Percentiles rank a stretch among this genome's conserved stretches.
Evolutionary conservation across 2,888 invertebrate genomes (phyloP).

Genomic region (Machimus atricapillus): DNA sequence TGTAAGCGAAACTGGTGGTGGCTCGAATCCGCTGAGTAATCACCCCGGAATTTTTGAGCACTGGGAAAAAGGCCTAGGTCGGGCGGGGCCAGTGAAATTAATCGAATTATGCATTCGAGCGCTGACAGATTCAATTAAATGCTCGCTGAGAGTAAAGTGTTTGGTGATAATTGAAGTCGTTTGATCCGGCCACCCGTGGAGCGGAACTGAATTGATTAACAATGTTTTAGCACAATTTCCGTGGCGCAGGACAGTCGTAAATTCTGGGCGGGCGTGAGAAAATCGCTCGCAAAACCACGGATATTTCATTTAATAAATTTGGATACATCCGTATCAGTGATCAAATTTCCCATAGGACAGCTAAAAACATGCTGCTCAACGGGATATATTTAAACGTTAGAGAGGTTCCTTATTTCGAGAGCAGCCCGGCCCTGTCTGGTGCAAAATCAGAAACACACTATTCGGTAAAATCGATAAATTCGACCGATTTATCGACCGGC

Average conservation of each 20-base stretch:
- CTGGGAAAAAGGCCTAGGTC: background rate
- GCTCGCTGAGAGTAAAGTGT: conserved; percentile 8
- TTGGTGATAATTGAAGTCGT: conserved; percentile 26
- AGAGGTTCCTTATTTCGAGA: background rate
- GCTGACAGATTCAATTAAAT: conserved; percentile 36
- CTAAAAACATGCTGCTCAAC: background rate
- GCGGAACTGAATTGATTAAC: conserved; percentile 22
- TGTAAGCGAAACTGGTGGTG: conserved; percentile 16
- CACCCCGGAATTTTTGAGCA: background rate
- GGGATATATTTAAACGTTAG: background rate
- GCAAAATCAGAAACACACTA: conserved; percentile 12
- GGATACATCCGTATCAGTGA: conserved; percentile 11
- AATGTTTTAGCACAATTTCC: conserved; percentile 30
- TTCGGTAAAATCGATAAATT: conserved; percentile 18
- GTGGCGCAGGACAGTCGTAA: background rate
- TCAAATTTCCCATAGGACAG: conserved; percentile 22
- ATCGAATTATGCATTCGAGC: conserved; percentile 21
- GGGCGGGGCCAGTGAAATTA: background rate
- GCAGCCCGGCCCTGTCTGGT: background rate
- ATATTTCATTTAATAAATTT: conserved; percentile 27
- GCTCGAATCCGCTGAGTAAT: conserved; percentile 17
- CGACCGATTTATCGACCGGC: conserved; percentile 4
- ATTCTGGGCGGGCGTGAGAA: background rate
- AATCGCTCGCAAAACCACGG: background rate
- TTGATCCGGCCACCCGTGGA: conserved; percentile 8